These are phyloP conservation scores for Ceyx cyanopectus DNA, from an alignment of 2,113 vertebrate genomes.

Conservation along the genomic window DNA sequence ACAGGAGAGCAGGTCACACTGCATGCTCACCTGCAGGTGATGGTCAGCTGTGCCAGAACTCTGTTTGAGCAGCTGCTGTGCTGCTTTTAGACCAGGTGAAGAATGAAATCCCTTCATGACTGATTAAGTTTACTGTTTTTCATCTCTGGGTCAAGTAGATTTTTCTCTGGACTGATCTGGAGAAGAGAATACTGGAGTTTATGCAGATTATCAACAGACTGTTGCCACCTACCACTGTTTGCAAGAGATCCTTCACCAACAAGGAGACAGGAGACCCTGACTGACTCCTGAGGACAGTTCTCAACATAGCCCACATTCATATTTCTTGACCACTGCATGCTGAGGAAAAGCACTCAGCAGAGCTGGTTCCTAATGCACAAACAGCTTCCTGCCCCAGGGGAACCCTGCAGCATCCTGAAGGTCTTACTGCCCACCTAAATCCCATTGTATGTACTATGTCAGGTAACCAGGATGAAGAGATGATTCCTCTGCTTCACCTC, in stretches of 20 bases:
- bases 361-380: not conserved
- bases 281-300: not conserved
- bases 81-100: not conserved
- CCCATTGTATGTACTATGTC: not conserved
- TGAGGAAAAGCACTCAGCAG: not conserved
- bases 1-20: not conserved
- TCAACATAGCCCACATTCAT: not conserved
- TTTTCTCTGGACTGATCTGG: not conserved
- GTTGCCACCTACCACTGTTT: not conserved
- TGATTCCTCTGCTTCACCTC: not conserved
- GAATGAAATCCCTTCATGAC: not conserved
- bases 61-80: slow-evolving; percentile 22
- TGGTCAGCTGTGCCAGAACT: slow-evolving; percentile 5
- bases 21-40: not conserved
- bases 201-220: not conserved
- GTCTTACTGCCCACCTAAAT: not conserved
- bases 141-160: not conserved
- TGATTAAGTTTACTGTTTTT: not conserved
- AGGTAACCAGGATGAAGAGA: not conserved
- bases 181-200: not conserved
- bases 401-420: not conserved
- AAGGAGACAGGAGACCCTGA: not conserved
- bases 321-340: not conserved
- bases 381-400: not conserved
- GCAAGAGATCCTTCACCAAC: not conserved